Base-by-base conservation (phyloP, 2,113 vertebrate genomes). In the Tachysurus fulvidraco region DNA sequence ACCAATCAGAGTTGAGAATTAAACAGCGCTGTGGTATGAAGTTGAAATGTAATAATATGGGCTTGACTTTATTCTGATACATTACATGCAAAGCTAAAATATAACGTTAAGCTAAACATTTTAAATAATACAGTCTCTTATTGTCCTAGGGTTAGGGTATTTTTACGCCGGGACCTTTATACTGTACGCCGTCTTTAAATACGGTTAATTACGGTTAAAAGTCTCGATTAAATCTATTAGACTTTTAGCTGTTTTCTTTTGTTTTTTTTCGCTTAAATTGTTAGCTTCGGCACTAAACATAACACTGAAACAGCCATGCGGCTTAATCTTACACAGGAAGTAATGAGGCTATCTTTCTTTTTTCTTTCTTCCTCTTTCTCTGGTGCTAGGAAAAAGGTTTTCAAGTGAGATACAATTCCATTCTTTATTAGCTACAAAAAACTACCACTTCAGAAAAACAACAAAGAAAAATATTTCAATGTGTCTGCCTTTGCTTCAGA, bases 271-370 rank as follows among this genome's bases (percentile, higher is more conserved):
- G 76, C 16, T 59, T 36, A 36, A 59, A 0, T 19, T 30, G n/a
- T 36, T 59, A 36, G 28, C 7, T 21, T 59, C 10, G 9, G 1
- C n/a, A 36, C 1, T 2, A 36, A 36, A 36, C 36, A 36, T 36
- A 36, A 36, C 36, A 14, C 16, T 0, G 46, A 55, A 78, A 21
- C 28, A 59, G 54, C 19, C 1, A 36, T 41, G 54, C 12, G n/a
- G 52, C 46, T 81, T 64, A 25, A 81, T 81, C 30, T 64, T 46
- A 46, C 21, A 81, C 21, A 81, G 57, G 59, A 81, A 9, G 80
- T 46, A 64, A 64, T 50, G 46, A 81, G 57, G 59, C 23, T 41
- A 60, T 41, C 11, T 41, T 81, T 41, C 11, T 81, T 13, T 21
- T 52, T 64, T 36, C 57, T 60, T 81, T 13, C 36, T 52, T 64